phyloP scores from a whole-genome alignment of 2,888 invertebrate genomes.

The Notodonta dromedarius region DNA sequence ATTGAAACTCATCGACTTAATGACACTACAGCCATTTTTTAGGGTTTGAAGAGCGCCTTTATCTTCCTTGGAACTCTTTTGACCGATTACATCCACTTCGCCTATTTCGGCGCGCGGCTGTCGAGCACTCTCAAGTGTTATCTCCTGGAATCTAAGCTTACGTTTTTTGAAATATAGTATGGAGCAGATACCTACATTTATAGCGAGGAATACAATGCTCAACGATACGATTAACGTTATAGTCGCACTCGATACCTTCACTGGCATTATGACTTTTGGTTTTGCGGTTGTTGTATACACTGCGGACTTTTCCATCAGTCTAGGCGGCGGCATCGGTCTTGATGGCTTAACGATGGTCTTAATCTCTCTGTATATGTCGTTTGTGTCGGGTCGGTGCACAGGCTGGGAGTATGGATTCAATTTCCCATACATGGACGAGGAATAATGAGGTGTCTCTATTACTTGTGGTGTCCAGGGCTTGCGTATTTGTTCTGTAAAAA shows the following conservation, averaged over 20 bases:
- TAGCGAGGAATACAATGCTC: constrained; percentile 88
- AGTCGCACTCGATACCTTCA: constrained; percentile 85
- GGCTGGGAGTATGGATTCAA: constrained; percentile 57
- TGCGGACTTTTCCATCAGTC: constrained; percentile 61
- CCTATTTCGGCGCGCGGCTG: constrained; percentile 80
- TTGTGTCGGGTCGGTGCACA: constrained; percentile 53
- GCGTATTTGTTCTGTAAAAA: constrained; percentile 58
- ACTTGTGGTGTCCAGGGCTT: constrained; percentile 61
- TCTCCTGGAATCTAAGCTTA: constrained; percentile 80
- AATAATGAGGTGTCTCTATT: constrained; percentile 49
- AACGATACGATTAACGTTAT: constrained; percentile 86
- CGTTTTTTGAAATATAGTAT: constrained; percentile 88
- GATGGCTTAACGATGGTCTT: constrained; percentile 70
- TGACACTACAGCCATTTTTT: constrained; percentile 84
- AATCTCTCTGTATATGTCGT: constrained; percentile 67
- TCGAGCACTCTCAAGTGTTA: constrained; percentile 69
- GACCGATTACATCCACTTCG: constrained; percentile 77
- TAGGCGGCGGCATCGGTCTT: constrained; percentile 59
- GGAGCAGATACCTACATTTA: constrained; percentile 89
- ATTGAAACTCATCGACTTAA: constrained; percentile 81
- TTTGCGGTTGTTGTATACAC: constrained; percentile 52
- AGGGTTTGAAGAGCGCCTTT: constrained; percentile 71
- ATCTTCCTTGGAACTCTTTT: constrained; percentile 73
- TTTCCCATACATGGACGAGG: constrained; percentile 61
- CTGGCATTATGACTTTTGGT: constrained; percentile 57